Evolutionary conservation across 2,797 vertebrate species (phyloP), one percentile per base, ranked within the genome.

Genomic region (Miichthys miiuy): DNA sequence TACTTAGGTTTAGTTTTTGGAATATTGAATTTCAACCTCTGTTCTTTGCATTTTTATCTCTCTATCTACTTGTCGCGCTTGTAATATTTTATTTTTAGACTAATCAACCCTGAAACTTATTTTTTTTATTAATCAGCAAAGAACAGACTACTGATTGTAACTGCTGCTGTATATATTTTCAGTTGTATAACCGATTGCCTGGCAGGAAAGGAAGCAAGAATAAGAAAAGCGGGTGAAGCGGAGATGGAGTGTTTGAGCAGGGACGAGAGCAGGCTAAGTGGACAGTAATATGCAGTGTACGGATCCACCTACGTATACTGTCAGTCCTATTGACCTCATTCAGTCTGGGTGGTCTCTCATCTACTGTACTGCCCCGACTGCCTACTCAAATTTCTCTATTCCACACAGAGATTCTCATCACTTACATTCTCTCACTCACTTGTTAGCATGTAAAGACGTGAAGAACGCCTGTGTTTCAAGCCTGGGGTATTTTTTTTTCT

Each of bases 321-420:
- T 90, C 84, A 72, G 75, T 67, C 82, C 77, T 82, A 27, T 87
- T 88, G 86, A 88, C 88, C 88, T 86, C 84, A 87, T 88, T 88
- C 82, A 89, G 88, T 89, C 86, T 88, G 85, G 86, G 83, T 89
- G 86, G 72, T 86, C 86, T 86, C 82, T 75, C 70, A 79, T 89
- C 72, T 75, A 47, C 81, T 75, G 76, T 58, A 57, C 67, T 68
- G 60, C 69, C 51, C 60, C 18, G 20, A 34, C 88, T 81, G 78
- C 85, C 88, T 80, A 80, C 85, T 87, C 76, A 65, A 51, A 44
- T 52, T 72, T 64, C 67, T 55, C 58, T 58, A 3, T 50, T 2
- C 9, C 63, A 72, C 63, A 20, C 66, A 50, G 47, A 70, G 46
- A 65, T 20, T 10, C 38, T 60, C n/a, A 5, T 30, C n/a, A 21